Evolutionary conservation across 2,797 vertebrate species (phyloP).

Genomic region (Miichthys miiuy): DNA sequence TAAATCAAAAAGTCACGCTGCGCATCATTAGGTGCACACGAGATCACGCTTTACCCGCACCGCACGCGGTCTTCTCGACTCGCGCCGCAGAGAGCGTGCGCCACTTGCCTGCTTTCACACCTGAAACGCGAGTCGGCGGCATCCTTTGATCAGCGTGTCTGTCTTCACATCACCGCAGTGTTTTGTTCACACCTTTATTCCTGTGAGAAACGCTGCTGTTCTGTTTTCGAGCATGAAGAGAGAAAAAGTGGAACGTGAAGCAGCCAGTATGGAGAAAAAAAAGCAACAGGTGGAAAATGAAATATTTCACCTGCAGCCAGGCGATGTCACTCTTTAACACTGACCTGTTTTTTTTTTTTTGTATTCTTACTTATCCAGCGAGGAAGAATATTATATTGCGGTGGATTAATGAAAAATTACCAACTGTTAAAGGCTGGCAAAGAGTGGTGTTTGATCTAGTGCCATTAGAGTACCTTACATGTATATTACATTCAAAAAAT

Average conservation of each 20-base stretch:
- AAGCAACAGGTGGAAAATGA: constrained; percentile 42
- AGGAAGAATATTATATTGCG: too few species aligned
- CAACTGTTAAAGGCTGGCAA: too few species aligned
- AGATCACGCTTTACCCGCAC: neutral
- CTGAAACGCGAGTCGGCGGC: neutral
- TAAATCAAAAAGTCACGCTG: neutral
- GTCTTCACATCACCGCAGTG: neutral
- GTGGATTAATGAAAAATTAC: too few species aligned
- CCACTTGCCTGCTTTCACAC: constrained; percentile 27
- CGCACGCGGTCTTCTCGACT: constrained; percentile 1
- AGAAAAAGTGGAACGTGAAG: neutral
- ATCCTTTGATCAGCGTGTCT: constrained; percentile 1
- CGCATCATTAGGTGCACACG: neutral
- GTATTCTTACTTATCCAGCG: too few species aligned
- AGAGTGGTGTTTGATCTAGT: too few species aligned
- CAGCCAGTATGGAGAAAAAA: neutral
- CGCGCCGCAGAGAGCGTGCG: constrained; percentile 5
- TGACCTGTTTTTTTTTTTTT: too few species aligned
- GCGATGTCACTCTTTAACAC: neutral
- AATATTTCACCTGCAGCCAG: constrained; percentile 7
- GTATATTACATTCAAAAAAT: too few species aligned
- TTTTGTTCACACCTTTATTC: neutral
- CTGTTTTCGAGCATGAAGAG: neutral
- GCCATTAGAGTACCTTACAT: too few species aligned
- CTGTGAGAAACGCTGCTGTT: neutral